Base-by-base conservation (phyloP, 2,888 invertebrate genomes). In the Cephonodes hylas region DNA sequence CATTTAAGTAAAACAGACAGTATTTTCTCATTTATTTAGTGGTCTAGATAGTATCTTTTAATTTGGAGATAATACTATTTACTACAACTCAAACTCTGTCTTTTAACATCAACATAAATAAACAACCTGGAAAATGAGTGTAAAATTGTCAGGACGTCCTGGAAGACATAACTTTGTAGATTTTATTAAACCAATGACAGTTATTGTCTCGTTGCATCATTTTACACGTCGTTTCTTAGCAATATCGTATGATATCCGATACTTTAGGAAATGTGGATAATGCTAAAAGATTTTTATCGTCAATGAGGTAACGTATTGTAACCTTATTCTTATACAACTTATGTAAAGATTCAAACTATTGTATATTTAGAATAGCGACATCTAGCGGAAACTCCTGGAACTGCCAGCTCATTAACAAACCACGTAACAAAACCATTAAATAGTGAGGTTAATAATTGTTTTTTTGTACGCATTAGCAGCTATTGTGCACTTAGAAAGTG, bases 401-500 rank as follows among this genome's bases (percentile, higher is more conserved):
- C 1, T 13, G 7, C 15, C 27, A 7, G 10, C 18, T 18, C 31
- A 53, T 53, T 44, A 27, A 18, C 18, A 53, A 8, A 46, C n/a
- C 13, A n/a, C 38, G 13, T 34, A 45, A 23, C 45, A 53, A 53
- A 53, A 53, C 31, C 18, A 18, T 53, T 53, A 53, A 20, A 53
- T 53, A n/a, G n/a, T n/a, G n/a, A n/a, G 53, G 18, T 31, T 27
- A 27, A 22, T 53, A 53, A 53, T 53, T 53, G 27, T 25, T 53
- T 53, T 53, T 53, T 53, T 53, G 48, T 27, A 53, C 18, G 27
- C 48, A 48, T 48, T 48, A 53, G 27, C 6, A 7, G 18, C 69
- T 64, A 72, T 73, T 72, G 72, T 73, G 58, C 58, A 61, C 59
- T 56, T 70, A 72, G 75, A 75, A 75, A 75, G 75, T 69, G 42